phyloP scores from a whole-genome alignment of 2,113 vertebrate genomes.

The Galbula dea region DNA sequence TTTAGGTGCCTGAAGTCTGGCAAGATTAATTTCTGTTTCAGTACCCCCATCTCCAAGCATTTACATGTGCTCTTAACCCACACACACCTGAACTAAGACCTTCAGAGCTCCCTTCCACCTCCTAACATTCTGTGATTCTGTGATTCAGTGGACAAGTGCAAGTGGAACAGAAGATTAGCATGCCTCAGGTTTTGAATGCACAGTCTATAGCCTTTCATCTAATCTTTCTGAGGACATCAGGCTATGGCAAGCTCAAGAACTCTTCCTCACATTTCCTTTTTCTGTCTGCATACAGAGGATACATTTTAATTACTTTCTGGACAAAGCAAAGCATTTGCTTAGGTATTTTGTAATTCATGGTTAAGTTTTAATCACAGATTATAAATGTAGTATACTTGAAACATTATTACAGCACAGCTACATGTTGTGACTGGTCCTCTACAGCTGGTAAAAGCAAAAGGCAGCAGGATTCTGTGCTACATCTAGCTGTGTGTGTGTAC shows the following conservation, averaged over 20 bases:
- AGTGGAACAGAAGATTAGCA: not conserved
- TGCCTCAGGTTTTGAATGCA: not conserved
- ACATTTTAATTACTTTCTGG: not conserved
- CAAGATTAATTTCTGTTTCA: not conserved
- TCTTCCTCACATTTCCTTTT: not conserved
- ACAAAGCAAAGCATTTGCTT: not conserved
- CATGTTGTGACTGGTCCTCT: not conserved
- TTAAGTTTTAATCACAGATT: not conserved
- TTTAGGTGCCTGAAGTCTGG: not conserved
- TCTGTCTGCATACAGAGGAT: not conserved
- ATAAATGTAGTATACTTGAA: not conserved
- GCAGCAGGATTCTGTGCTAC: not conserved
- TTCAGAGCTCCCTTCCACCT: no score
- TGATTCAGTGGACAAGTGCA: not conserved
- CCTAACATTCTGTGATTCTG: no score
- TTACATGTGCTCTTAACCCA: no score
- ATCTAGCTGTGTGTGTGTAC: not conserved
- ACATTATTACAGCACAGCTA: not conserved
- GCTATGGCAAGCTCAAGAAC: not conserved
- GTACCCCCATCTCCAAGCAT: not conserved
- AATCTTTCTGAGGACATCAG: not conserved
- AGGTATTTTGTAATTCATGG: not conserved
- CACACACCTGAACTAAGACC: not conserved
- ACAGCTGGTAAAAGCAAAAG: not conserved
- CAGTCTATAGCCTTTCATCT: not conserved